Evolutionary conservation across 1,140 invertebrate species (phyloP), one percentile per base, ranked within the genome.

Genomic region (Trachymyrmex cornetzi): DNA sequence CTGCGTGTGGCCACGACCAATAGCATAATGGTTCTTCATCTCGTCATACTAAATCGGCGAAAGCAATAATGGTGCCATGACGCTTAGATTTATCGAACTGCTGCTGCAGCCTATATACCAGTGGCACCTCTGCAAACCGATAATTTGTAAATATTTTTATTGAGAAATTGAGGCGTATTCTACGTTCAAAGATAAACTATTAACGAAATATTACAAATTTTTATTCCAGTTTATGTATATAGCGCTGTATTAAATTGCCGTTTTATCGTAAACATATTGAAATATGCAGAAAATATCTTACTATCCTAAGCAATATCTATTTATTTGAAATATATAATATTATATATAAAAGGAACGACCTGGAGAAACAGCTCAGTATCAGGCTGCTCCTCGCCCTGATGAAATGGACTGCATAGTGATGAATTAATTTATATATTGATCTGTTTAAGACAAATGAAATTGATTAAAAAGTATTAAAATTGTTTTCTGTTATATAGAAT

Each of bases 11-110:
- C 50, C 59, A 24, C 27, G 61, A 30, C 48, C 63, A 80, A 55
- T 19, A 67, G 27, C 67, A 22, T 71, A 79, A 79, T 79, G 27
- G 24, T 27, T 27, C 44, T 22, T 63, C 63, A 48, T 69, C 55
- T 69, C 63, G 85, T 86, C 77, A 80, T 53, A 66, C 82, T 77
- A 85, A 86, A 69, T 86, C 77, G 59, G 22, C 64, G 16, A 67
- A 86, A 63, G 84, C 69, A 63, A 86, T 86, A 86, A 86, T 67
- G 75, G 75, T 69, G 53, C 75, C 75, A 34, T 64, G 61, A 57
- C 38, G 22, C 12, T 55, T 22, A 48, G 44, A 63, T 48, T 63
- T 84, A 27, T 84, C 77, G 50, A 80, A 57, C 34, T 24, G 30
- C 38, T 19, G 67, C 66, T 19, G 67, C 66, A 75, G 48, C 53